These are phyloP conservation scores for Gnathonemus echidnorhynchus DNA, from an alignment of 2,113 vertebrate genomes.

Conservation along the genomic window DNA sequence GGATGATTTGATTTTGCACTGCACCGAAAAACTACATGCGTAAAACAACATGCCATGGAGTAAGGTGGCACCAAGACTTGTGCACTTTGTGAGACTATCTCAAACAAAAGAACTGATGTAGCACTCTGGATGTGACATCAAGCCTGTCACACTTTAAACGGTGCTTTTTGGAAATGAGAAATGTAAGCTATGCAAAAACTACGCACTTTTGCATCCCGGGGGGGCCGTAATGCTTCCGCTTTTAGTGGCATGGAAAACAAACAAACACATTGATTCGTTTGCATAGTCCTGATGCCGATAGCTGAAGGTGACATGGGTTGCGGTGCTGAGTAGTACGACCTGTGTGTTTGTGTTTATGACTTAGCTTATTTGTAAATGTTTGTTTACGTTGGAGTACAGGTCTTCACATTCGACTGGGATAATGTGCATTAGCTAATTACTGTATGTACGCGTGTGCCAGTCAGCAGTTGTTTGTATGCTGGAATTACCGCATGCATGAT, in stretches of 20 bases:
- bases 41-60: not conserved
- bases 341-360: constrained; percentile 15
- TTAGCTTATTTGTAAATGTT: constrained; percentile 7
- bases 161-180: not conserved
- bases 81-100: not conserved
- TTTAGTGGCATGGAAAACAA: not conserved
- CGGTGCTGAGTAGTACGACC: not conserved
- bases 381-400: not conserved
- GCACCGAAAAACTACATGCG: not conserved
- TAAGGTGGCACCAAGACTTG: not conserved
- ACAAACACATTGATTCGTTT: not conserved
- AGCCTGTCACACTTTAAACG: not conserved
- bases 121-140: not conserved
- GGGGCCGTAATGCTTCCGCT: not conserved
- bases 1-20: not conserved
- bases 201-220: not conserved
- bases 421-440: not conserved
- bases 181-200: not conserved
- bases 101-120: not conserved
- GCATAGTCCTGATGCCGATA: not conserved
- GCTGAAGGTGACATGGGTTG: not conserved
- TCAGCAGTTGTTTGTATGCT: constrained; percentile 14
- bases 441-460: constrained; percentile 7
- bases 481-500: constrained; percentile 36
- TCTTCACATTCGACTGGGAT: not conserved